Percentiles rank a stretch among this genome's conserved stretches.
Evolutionary conservation across 2,113 vertebrate genomes (phyloP).

Genomic region (Sprattus sprattus): DNA sequence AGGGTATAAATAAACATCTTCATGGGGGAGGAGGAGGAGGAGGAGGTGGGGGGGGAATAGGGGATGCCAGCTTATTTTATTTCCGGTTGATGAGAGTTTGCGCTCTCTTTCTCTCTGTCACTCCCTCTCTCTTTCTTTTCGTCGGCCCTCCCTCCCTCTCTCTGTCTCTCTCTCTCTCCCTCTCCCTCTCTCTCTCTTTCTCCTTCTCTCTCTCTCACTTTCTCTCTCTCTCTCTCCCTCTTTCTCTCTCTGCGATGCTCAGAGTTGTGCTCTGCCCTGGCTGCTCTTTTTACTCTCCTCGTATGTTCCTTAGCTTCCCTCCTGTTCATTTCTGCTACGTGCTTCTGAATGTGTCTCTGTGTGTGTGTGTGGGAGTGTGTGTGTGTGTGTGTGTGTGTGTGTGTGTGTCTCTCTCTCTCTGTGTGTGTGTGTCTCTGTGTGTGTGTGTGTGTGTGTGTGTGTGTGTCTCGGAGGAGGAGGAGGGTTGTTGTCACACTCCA

Average conservation of each 20-base stretch:
- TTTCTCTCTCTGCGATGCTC: conserved; percentile 61
- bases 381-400: too few species aligned
- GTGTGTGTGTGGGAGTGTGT: too few species aligned
- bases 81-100: conserved; percentile 76
- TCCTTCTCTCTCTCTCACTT: conserved; percentile 53
- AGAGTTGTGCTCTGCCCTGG: neutral
- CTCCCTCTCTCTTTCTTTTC: conserved; percentile 1
- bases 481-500: neutral
- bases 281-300: conserved; percentile 30
- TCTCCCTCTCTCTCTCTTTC: conserved; percentile 51
- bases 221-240: neutral
- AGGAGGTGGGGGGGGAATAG: conserved; percentile 52
- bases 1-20: conserved; percentile 67
- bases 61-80: conserved; percentile 77
- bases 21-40: conserved; percentile 60
- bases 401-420: too few species aligned
- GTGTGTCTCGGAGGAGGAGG: too few species aligned
- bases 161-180: neutral
- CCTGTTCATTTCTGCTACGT: neutral
- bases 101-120: conserved; percentile 65
- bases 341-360: neutral
- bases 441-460: neutral
- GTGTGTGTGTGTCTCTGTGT: too few species aligned
- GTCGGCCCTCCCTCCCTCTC: conserved; percentile 66
- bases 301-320: neutral